Conservation (phyloP, 2,888 invertebrate genomes). For the Brenthis ino region DNA sequence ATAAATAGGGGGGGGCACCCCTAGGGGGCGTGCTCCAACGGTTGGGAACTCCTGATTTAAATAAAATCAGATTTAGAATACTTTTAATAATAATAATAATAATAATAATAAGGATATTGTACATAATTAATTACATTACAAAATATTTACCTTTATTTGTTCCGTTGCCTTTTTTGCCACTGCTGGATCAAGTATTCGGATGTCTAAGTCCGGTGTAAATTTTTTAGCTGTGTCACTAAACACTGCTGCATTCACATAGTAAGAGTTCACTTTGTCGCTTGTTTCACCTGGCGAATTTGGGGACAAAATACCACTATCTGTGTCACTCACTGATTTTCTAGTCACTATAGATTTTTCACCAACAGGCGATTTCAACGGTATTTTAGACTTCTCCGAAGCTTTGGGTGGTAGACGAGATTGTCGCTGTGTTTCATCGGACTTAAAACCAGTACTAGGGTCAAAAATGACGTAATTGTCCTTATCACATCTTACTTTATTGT, state of each 20-base stretch:
- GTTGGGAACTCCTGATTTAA: too few relatives aligned
- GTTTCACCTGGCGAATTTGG: constrained; percentile 83
- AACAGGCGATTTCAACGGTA: constrained; percentile 62
- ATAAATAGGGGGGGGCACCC: too few relatives aligned
- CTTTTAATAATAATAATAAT: too few relatives aligned
- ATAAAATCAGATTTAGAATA: too few relatives aligned
- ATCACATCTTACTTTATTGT: constrained; percentile 78
- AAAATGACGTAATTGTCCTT: constrained; percentile 80
- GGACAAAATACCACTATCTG: constrained; percentile 85
- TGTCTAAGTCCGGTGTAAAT: constrained; percentile 62
- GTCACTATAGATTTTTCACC: constrained; percentile 60
- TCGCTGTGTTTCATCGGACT: constrained; percentile 54
- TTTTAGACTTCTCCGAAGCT: constrained; percentile 62
- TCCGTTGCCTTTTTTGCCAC: constrained; percentile 75
- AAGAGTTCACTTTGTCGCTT: constrained; percentile 61
- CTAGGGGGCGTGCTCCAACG: too few relatives aligned
- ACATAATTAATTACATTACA: neutral
- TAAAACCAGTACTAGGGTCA: constrained; percentile 76
- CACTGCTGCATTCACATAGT: constrained; percentile 71
- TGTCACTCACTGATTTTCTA: constrained; percentile 77
- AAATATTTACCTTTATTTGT: constrained; percentile 71
- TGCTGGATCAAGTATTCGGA: constrained; percentile 69
- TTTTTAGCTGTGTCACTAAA: constrained; percentile 68
- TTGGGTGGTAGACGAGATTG: constrained; percentile 60
- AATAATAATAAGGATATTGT: neutral